Base-by-base conservation (phyloP, 2,113 vertebrate species). In the Nesogale talazaci region DNA sequence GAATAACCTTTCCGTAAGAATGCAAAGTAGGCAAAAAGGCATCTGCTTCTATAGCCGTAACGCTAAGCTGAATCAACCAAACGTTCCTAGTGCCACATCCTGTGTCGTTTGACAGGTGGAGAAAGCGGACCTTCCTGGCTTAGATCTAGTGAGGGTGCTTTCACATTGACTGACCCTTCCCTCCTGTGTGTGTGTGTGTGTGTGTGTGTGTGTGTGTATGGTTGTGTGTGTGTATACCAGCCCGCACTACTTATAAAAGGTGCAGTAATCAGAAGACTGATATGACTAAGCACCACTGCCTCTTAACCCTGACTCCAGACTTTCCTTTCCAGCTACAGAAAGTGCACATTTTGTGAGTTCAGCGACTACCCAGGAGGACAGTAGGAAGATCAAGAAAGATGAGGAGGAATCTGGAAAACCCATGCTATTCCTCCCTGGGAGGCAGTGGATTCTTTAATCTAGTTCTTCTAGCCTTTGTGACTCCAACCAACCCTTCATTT, bases 91-190 rank as follows among this genome's bases (percentile, higher is more conserved):
- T 17, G 46, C 63, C 61, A 57, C 78, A 75, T 9, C 74, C 70
- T 69, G n/a, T 42, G 29, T n/a, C 10, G 23, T 14, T 19, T 19
- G 61, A 61, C 94, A 90, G 95, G 83, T 88, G 72, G 81, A 46
- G 57, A 74, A 70, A 83, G 36, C 0, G 42, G 70, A 46, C 76
- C n/a, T 86, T 86, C 67, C 90, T 38, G 83, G 86, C 83, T 59
- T 16, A 72, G 65, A 88, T 93, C 76, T 67, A 87, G 84, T 65
- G 69, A 20, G 79, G 34, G 61, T 75, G 22, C 59, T 97, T 90
- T 97, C 94, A 88, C 83, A 97, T 67, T 95, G 94, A 96, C 91
- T 95, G 31, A 93, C 89, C n/a, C n/a, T n/a, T n/a, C n/a, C n/a
- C n/a, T n/a, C n/a, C 79, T n/a, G 46, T 12, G 10, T 12, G 46